Evolutionary conservation across 2,888 invertebrate genomes (phyloP).

Genomic region (Sinohyriopsis cumingii): DNA sequence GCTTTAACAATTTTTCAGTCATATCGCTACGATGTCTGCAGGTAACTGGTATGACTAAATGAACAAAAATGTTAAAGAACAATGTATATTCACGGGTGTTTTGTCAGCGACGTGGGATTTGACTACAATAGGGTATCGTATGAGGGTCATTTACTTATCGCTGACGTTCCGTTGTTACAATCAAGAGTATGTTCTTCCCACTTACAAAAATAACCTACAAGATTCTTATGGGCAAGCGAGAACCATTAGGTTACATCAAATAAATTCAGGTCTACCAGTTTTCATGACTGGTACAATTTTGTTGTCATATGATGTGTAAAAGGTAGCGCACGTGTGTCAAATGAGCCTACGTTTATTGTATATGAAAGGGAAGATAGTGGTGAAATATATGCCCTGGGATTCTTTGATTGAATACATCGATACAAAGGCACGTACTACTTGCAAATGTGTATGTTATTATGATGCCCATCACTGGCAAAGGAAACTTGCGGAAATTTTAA

Average conservation of each 20-base stretch:
- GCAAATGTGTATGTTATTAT: conserved; percentile 49
- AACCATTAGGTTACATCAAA: conserved; percentile 7
- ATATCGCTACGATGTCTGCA: too few species aligned
- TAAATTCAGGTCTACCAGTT: conserved; percentile 35
- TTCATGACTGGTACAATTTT: conserved; percentile 47
- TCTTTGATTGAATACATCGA: conserved; percentile 56
- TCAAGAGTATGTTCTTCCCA: neutral
- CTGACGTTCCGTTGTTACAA: conserved; percentile 26
- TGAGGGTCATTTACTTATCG: conserved; percentile 39
- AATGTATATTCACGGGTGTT: too few species aligned
- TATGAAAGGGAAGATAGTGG: conserved; percentile 21
- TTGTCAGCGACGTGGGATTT: too few species aligned
- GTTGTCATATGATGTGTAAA: conserved; percentile 21
- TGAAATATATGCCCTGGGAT: conserved; percentile 56
- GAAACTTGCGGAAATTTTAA: too few species aligned
- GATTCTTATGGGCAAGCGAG: neutral
- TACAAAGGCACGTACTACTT: conserved; percentile 51
- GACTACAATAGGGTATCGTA: conserved; percentile 21
- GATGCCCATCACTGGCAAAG: conserved; percentile 15
- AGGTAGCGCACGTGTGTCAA: conserved; percentile 46
- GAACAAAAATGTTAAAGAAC: too few species aligned
- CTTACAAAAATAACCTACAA: neutral
- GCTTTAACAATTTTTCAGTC: too few species aligned
- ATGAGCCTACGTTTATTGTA: too few species aligned
- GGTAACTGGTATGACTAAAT: too few species aligned